Evolutionary conservation across 2,888 invertebrate species (phyloP).

Genomic region (Helicoverpa assulta): DNA sequence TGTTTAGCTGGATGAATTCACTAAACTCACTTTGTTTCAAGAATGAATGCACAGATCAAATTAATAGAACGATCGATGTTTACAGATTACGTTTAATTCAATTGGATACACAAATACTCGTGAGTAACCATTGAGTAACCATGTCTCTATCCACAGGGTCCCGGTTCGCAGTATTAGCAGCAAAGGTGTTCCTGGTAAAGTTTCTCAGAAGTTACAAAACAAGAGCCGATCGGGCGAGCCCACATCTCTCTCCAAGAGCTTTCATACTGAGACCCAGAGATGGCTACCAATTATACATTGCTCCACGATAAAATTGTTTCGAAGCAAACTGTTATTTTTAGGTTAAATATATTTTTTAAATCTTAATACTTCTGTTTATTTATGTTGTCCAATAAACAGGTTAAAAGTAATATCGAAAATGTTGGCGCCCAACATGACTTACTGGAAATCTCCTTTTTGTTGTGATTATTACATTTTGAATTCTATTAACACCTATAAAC

Average conservation of each 20-base stretch:
- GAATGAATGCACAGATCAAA: too few species aligned
- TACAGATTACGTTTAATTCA: too few species aligned
- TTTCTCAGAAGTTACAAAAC: constrained; percentile 73
- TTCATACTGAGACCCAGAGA: constrained; percentile 75
- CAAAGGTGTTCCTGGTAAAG: constrained; percentile 75
- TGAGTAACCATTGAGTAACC: too few species aligned
- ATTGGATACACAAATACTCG: too few species aligned
- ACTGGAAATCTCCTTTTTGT: background rate
- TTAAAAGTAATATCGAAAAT: background rate
- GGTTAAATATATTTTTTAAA: background rate
- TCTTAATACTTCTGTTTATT: background rate
- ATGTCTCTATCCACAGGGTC: constrained; percentile 68
- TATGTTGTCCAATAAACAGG: background rate
- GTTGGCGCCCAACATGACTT: constrained; percentile 14
- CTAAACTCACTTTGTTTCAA: too few species aligned
- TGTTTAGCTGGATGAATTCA: too few species aligned
- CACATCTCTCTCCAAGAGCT: constrained; percentile 69
- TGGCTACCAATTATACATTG: constrained; percentile 73
- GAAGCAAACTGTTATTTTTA: background rate
- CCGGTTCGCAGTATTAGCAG: constrained; percentile 78
- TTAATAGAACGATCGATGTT: too few species aligned
- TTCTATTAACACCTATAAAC: background rate
- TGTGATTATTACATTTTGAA: background rate
- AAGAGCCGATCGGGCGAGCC: constrained; percentile 43
- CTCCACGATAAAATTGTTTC: constrained; percentile 56